Evolutionary conservation across 2,113 vertebrate species (phyloP), one percentile per base, ranked within the genome.

Genomic region (Notarius quadriscutis): DNA sequence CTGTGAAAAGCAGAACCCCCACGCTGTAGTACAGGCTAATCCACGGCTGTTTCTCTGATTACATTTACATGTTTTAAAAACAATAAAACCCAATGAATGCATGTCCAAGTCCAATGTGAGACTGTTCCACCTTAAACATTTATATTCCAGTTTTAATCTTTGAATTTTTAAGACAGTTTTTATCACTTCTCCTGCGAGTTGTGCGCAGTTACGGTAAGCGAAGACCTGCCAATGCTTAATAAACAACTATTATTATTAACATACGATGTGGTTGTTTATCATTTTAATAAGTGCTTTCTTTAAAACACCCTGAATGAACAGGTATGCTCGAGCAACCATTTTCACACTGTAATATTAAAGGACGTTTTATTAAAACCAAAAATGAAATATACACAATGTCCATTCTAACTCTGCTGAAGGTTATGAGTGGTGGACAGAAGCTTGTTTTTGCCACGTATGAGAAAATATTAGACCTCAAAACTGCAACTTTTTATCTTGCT

Each of bases 1-100:
- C 30, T 92, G 80, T 91, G 87, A 86, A 89, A 88, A 91, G 87
- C 89, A 89, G 20, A 65, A 85, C 17, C 48, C 77, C 65, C 17
- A 88, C 53, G 91, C 90, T 90, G 90, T 93, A 88, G 57, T 83
- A 60, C 34, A 58, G 65, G 57, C 57, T 78, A 81, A 41, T 81
- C 55, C 27, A 60, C 30, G 10, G 10, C 79, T 20, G 78, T 58
- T 53, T 55, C 77, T 41, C n/a, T 22, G 78, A 34, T 60, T 34
- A 58, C 27, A 60, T 81, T 81, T 58, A 81, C 53, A 57, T 14
- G 7, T 18, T 41, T 27, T 30, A 15, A 4, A 30, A 80, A 58
- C 72, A 75, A 75, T 22, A 51, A 51, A 51, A 75, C 50, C 5
- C 22, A 50, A 20, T 25, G 41, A 51, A 50, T 12, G 9, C 20